phyloP scores from a whole-genome alignment of 2,888 invertebrate genomes.

The Ophioninae sp. region DNA sequence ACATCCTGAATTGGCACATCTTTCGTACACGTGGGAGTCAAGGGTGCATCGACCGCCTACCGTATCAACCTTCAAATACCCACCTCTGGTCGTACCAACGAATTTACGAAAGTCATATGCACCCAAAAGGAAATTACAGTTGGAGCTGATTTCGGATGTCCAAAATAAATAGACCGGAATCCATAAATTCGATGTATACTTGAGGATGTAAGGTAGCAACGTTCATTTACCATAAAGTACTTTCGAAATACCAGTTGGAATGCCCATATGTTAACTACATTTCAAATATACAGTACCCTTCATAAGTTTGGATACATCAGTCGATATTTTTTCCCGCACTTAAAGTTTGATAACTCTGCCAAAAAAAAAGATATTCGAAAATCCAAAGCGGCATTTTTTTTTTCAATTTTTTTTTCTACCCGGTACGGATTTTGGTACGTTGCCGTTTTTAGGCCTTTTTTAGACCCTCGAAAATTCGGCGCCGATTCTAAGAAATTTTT shows the following conservation, averaged over 20 bases:
- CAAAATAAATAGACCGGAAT: slow-evolving; percentile 16
- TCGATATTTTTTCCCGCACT: too few species aligned
- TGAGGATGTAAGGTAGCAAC: not conserved
- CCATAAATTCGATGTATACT: not conserved
- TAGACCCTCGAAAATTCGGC: too few species aligned
- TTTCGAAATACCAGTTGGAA: too few species aligned
- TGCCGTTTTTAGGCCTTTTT: too few species aligned
- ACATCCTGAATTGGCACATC: not conserved
- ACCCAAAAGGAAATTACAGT: not conserved
- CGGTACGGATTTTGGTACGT: too few species aligned
- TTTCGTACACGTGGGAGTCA: not conserved
- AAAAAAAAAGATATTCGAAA: too few species aligned
- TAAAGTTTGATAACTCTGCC: too few species aligned
- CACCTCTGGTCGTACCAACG: slow-evolving; percentile 13
- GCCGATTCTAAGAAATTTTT: too few species aligned
- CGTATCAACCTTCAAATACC: slow-evolving; percentile 54
- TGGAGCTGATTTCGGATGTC: slow-evolving; percentile 13
- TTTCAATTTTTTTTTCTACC: too few species aligned
- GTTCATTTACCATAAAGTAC: not conserved
- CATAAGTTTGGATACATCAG: too few species aligned
- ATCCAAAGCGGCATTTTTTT: too few species aligned
- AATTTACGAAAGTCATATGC: slow-evolving; percentile 27
- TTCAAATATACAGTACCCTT: too few species aligned
- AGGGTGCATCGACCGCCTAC: slow-evolving; percentile 56
- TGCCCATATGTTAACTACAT: not conserved